Evolutionary conservation across 2,797 vertebrate species (phyloP), one percentile per base, ranked within the genome.

Genomic region (Cuculus canorus): DNA sequence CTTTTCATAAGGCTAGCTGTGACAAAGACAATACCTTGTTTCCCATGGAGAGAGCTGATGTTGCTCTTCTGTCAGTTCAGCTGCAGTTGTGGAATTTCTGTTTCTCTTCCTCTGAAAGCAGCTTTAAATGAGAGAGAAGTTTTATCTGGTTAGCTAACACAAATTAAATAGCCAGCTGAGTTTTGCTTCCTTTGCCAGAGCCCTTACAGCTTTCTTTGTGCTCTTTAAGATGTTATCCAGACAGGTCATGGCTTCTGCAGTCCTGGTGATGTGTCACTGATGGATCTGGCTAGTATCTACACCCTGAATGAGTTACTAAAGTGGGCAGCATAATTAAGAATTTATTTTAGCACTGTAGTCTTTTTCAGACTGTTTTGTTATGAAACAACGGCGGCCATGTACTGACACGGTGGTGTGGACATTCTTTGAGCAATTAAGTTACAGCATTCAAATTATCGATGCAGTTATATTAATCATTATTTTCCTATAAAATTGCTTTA

Each of bases 381-480:
- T 5, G 50, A 81, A 39, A 54, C 2, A 18, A 13, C 9, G n/a
- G n/a, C n/a, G n/a, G n/a, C n/a, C 8, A 30, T 0, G 1, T 30
- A 35, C 32, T 64, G 47, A 33, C 13, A 11, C 19, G 52, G 10
- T 54, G 53, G 5, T 7, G 3, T 14, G 13, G n/a, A 22, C 13
- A 43, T 41, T 45, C 57, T 76, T 52, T n/a, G 22, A 80, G 23
- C 39, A 71, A 77, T 7, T 35, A 48, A 64, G 6, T 37, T 85
- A 39, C 8, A 70, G 22, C n/a, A 50, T 43, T 82, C 10, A 19
- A 56, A 35, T 59, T 69, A 33, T 24, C 79, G 33, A n/a, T 48
- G 50, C 25, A 41, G 13, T 70, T 56, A 24, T 11, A 5, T 54
- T 76, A 56, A 39, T 30, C 25, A 73, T 45, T 19, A 52, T 81